Evolutionary conservation across 2,888 invertebrate species (phyloP), one percentile per base, ranked within the genome.

Genomic region (Drosophila vallismaia): DNA sequence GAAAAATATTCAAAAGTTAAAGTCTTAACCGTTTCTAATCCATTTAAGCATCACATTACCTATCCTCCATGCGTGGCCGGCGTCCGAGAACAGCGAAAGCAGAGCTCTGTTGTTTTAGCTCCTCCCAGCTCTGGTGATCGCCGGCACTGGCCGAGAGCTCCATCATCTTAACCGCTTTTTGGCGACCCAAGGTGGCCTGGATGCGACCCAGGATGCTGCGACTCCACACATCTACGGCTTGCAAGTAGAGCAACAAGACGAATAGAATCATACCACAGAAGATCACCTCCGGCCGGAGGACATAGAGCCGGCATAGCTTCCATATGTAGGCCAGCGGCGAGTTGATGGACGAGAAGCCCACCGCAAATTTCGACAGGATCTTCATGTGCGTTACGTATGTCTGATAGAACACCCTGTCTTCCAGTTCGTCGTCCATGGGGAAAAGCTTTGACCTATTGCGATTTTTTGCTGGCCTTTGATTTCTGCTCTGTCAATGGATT

Each of bases 81-180:
- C 97, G 94, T 2, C 98, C 98, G 92, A 97, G 96, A 71, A 98
- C 94, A 29, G 98, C 98, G 92, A 96, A 98, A 45, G 95, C 97
- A 29, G 97, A 96, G 79, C 96, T 95, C 71, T 95, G 93, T 5
- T 94, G 94, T 51, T 95, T 94, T 88, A 94, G 94, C 69, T 95
- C 92, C 88, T 97, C 95, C 97, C 97, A 98, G 80, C 93, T 93
- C 60, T 93, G 92, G 81, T 93, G 93, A 71, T 93, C 92, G 3
- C 92, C 92, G 38, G 84, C 81, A 12, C 77, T 81, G 38, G 88
- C 81, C 38, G 67, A 77, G 69, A 78, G 48, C 42, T 86, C 76
- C 67, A 89, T 89, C 58, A 86, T 62, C 51, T 84, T 82, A 0
- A 87, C 71, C 0, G 87, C 67, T 54, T 89, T 89, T 42, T 89